Evolutionary conservation across 2,113 vertebrate genomes (phyloP), one percentile per base, ranked within the genome.

Genomic region (Istiophorus platypterus): DNA sequence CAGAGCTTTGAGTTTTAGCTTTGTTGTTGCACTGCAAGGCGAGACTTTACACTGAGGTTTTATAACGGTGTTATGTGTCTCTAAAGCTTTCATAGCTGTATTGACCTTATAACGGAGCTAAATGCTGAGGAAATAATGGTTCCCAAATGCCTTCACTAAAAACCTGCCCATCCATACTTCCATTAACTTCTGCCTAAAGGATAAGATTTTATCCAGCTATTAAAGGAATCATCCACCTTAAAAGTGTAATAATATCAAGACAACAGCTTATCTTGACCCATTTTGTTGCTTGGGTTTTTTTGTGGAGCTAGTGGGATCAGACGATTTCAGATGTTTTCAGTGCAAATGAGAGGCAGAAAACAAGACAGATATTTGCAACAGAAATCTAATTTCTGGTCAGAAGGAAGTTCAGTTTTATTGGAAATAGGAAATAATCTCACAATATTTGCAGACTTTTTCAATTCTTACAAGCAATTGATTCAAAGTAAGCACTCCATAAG

Each of bases 71-170:
- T 83, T 62, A 39, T 86, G 81, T 70, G 61, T 78, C 68, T 86
- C 57, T 65, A 64, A 79, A 87, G 87, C 84, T 76, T 91, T 89
- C 81, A 85, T 78, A 12, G 86, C 80, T 61, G 61, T 79, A 34
- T 80, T 85, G 85, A 89, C 86, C 84, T 88, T 76, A 84, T 85
- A 83, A 85, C 67, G 31, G 41, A 73, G 85, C 57, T 80, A 81
- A 88, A 90, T 24, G 6, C 24, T 34, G 51, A 70, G 65, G 80
- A 85, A 87, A 86, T 66, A 83, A 49, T 24, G 47, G 51, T 69
- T 89, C 84, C 88, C 74, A 84, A 64, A 77, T 31, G 77, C 51
- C 76, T 62, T 75, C 69, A 22, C 70, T 77, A 75, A 85, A 82
- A 89, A 72, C 63, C 65, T 24, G 41, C 52, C 61, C 54, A 47